phyloP scores from a whole-genome alignment of 2,113 vertebrate genomes.

The Microtus oregoni region DNA sequence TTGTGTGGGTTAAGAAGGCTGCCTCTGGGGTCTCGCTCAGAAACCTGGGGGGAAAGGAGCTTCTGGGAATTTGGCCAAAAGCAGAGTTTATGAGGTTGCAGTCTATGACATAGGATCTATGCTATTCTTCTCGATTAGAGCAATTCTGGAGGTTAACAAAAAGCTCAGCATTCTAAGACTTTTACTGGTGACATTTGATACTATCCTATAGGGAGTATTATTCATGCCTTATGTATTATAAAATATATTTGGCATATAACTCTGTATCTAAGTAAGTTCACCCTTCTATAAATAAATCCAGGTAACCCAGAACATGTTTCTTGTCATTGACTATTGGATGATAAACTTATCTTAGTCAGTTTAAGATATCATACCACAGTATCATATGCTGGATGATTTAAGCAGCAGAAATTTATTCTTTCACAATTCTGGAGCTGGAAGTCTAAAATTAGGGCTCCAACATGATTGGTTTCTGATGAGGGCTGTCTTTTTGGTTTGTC shows the following conservation, averaged over 20 bases:
- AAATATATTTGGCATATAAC: constrained; percentile 46
- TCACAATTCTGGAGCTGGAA: neutral
- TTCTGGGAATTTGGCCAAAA: constrained; percentile 37
- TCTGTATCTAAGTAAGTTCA: neutral
- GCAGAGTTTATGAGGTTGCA: constrained; percentile 9
- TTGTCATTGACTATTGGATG: constrained; percentile 10
- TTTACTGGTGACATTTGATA: constrained; percentile 17
- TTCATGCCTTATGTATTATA: constrained; percentile 50
- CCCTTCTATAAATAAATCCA: neutral
- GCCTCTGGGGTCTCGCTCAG: constrained; percentile 44
- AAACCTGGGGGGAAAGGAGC: neutral
- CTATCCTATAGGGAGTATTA: neutral
- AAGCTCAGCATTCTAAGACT: constrained; percentile 44
- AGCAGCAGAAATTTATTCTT: neutral
- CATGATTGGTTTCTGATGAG: neutral
- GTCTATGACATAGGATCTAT: constrained; percentile 44
- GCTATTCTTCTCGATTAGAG: constrained; percentile 52
- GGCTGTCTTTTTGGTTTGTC: neutral
- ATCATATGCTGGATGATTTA: neutral
- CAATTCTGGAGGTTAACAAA: constrained; percentile 37
- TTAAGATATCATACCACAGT: neutral
- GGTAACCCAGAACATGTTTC: neutral
- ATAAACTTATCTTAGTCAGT: neutral
- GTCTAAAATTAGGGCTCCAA: neutral
- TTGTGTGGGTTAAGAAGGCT: constrained; percentile 31